Percentiles rank a stretch among this genome's conserved stretches.
phyloP scores from a whole-genome alignment of 2,888 invertebrate genomes.

The Allacma fusca region DNA sequence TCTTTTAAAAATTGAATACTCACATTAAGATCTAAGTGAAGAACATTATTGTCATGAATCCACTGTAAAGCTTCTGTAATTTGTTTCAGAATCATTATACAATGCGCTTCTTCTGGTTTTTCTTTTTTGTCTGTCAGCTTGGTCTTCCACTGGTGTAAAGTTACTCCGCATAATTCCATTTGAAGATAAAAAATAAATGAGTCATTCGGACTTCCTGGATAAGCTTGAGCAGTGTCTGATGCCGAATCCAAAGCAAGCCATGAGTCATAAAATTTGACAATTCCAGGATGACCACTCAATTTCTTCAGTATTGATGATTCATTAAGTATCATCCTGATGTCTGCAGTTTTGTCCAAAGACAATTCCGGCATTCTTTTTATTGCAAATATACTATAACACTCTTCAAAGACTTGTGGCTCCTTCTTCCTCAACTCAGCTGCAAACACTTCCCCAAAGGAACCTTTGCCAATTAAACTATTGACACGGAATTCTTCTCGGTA shows the following conservation, averaged over 20 bases:
- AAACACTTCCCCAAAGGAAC: constrained; percentile 56
- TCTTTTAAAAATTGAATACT: background rate
- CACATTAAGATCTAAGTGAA: constrained; percentile 49
- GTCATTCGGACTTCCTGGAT: background rate
- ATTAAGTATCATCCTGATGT: constrained; percentile 54
- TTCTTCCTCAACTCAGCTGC: constrained; percentile 40
- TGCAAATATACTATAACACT: constrained; percentile 39
- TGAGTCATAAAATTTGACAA: constrained; percentile 52
- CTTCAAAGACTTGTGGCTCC: background rate
- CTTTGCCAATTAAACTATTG: constrained; percentile 46
- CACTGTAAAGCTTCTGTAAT: constrained; percentile 35
- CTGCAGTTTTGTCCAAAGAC: constrained; percentile 23
- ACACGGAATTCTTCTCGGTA: constrained; percentile 51
- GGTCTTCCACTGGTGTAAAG: constrained; percentile 38
- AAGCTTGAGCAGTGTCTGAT: background rate
- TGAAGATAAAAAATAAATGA: constrained; percentile 41
- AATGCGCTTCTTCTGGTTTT: background rate
- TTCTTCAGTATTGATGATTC: constrained; percentile 53
- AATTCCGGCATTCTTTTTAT: constrained; percentile 52
- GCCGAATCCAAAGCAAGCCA: constrained; percentile 55
- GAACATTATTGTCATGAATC: constrained; percentile 41
- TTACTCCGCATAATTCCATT: constrained; percentile 45
- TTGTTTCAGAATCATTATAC: constrained; percentile 23
- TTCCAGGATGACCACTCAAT: constrained; percentile 50
- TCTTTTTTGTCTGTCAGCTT: background rate